A percentile compares a stretch with the other conserved stretches of the same genome.
Evolutionary conservation across 2,888 invertebrate genomes (phyloP).

Genomic region (Aspidiotus destructor): DNA sequence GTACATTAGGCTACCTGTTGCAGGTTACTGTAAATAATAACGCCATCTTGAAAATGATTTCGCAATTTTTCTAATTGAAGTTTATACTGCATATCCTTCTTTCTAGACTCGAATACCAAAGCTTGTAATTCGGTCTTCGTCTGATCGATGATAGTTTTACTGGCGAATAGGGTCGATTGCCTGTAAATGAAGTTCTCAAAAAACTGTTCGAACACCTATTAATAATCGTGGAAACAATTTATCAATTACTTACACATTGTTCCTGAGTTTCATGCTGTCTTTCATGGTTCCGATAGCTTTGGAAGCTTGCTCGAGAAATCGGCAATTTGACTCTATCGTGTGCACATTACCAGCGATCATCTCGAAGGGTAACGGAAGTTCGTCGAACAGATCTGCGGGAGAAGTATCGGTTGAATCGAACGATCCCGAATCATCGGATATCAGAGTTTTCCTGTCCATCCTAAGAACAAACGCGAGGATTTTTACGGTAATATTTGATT

Average conservation of each 20-base stretch:
- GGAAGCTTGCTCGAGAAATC: conserved; percentile 27
- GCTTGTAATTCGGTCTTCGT: conserved; percentile 22
- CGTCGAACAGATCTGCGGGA: conserved; percentile 15
- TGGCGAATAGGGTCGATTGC: conserved; percentile 12
- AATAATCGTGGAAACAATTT: conserved; percentile 1
- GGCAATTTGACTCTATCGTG: conserved; percentile 17
- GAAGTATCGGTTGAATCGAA: conserved; percentile 24
- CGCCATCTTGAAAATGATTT: conserved; percentile 13
- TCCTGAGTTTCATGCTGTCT: conserved; percentile 22
- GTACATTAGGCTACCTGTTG: conserved; percentile 22
- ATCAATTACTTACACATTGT: conserved; percentile 19
- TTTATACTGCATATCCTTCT: conserved; percentile 20
- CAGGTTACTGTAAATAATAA: conserved; percentile 10
- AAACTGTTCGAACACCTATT: background rate
- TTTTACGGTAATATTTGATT: too few relatives aligned
- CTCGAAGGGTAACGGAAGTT: conserved; percentile 13
- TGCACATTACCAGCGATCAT: conserved; percentile 11
- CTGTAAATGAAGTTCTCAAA: conserved; percentile 2
- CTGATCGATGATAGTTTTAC: conserved; percentile 21
- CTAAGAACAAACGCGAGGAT: background rate
- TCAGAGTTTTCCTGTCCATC: conserved; percentile 17
- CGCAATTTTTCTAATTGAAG: conserved; percentile 19
- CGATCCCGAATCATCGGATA: conserved; percentile 18
- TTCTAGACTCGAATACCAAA: conserved; percentile 8
- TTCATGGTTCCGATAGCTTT: conserved; percentile 25